Base-by-base conservation (phyloP, 1,140 invertebrate species). In the Meloidogyne exigua region DNA sequence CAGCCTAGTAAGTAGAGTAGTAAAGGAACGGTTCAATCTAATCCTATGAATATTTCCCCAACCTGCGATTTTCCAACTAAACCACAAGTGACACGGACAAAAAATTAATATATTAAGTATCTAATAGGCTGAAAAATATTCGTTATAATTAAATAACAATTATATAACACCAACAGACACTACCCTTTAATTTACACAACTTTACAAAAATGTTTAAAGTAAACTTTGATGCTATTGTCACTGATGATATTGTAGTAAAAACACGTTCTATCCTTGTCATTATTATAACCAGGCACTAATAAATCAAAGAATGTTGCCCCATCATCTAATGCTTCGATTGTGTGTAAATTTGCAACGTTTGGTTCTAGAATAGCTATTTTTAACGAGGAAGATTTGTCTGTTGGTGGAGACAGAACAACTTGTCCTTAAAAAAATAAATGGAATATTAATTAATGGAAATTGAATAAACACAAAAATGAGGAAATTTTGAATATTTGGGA, bases 281-380 rank as follows among this genome's bases (percentile, higher is more conserved):
- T 44, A 44, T 36, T 57, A 28, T 81, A 81, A 18, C 80, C 80
- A 26, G 80, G 80, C 15, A 84, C 62, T 25, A 81, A 64, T 26
- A 84, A 21, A 32, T 81, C 80, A 62, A 84, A 81, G 72, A 81
- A 81, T 42, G 81, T 68, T n/a, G 72, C 66, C 13, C 79, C 80
- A 66, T 84, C 82, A 32, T 81, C 81, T 36, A 81, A 28, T 12
- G 80, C 80, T 26, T 64, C 65, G n/a, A 80, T 63, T 64, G 64
- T 57, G 28, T 82, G 80, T 18, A 78, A 28, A 68, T 79, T 78
- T 18, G 49, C 78, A 7, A 39, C 32, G 12, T 15, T 42, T 32
- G 78, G 66, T 13, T 79, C 76, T 18, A 81, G 13, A 57, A 84
- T 81, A n/a, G 77, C 80, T n/a, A 66, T 36, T 13, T 42, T 25